These are phyloP conservation scores for Hylyphantes graminicola DNA, from an alignment of 1,140 invertebrate species.

Conservation along the genomic window DNA sequence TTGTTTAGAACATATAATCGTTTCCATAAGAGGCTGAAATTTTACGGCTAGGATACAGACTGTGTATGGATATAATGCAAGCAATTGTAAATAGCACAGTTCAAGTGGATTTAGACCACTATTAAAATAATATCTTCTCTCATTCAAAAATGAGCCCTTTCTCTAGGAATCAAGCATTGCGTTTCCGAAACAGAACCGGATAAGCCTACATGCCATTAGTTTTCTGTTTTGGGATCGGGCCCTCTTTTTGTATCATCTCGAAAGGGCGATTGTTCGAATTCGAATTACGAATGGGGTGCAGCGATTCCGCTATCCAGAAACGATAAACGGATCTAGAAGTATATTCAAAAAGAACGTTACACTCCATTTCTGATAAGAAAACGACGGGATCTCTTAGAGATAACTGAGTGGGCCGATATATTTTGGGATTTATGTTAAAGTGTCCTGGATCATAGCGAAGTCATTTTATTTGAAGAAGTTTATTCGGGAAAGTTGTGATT, in stretches of 20 bases:
- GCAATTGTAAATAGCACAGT: too few relatives aligned
- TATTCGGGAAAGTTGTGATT: too few relatives aligned
- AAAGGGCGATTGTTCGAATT: conserved; percentile 9
- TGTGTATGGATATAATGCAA: too few relatives aligned
- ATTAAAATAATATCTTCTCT: neutral
- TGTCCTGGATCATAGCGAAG: too few relatives aligned
- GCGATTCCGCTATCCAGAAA: conserved; percentile 8
- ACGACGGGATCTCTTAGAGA: neutral
- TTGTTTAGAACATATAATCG: too few relatives aligned
- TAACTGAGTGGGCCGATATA: neutral
- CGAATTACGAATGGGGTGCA: conserved; percentile 4
- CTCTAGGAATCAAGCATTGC: conserved; percentile 31
- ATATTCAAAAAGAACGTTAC: conserved; percentile 19
- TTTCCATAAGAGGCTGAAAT: too few relatives aligned
- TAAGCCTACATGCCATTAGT: conserved; percentile 36
- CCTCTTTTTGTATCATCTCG: neutral
- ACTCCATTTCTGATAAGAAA: conserved; percentile 27
- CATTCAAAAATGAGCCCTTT: conserved; percentile 34
- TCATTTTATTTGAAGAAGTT: too few relatives aligned
- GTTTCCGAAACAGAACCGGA: conserved; percentile 29
- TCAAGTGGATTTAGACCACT: too few relatives aligned
- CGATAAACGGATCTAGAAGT: conserved; percentile 35
- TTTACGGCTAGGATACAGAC: too few relatives aligned
- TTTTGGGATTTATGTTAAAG: neutral
- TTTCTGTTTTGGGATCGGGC: conserved; percentile 7